Evolutionary conservation across 2,888 invertebrate genomes (phyloP).

Genomic region (Maniola hyperantus): DNA sequence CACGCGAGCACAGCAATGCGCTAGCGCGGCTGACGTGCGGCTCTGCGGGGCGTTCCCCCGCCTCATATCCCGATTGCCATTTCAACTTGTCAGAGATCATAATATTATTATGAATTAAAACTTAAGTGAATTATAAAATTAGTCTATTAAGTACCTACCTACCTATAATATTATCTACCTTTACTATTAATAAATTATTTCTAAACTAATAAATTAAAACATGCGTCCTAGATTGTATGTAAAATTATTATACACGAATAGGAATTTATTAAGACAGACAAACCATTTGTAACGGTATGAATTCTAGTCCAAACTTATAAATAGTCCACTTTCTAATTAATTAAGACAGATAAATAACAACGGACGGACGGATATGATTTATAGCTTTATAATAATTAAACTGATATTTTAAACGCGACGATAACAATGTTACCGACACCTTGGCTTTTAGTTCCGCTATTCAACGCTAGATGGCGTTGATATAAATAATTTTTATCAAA

Average conservation of each 20-base stretch:
- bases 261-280: conserved; percentile 16
- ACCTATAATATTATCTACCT: too few species aligned
- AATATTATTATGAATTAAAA: too few species aligned
- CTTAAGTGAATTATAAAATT: too few species aligned
- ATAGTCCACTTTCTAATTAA: conserved; percentile 43
- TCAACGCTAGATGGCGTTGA: conserved; percentile 56
- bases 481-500: conserved; percentile 10
- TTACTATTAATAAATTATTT: too few species aligned
- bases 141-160: too few species aligned
- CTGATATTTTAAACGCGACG: conserved; percentile 29
- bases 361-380: conserved; percentile 40
- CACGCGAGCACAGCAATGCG: too few species aligned
- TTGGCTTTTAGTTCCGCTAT: conserved; percentile 45
- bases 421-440: conserved; percentile 23
- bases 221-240: not conserved
- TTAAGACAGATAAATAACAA: conserved; percentile 39
- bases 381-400: conserved; percentile 45
- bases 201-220: too few species aligned
- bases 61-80: too few species aligned
- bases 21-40: too few species aligned
- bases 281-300: conserved; percentile 12
- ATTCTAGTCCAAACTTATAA: conserved; percentile 32
- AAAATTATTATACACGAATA: not conserved
- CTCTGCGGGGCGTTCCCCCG: too few species aligned
- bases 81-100: too few species aligned